These are phyloP conservation scores for Catharus fuscescens DNA, from an alignment of 2,113 vertebrate species.

Conservation along the genomic window DNA sequence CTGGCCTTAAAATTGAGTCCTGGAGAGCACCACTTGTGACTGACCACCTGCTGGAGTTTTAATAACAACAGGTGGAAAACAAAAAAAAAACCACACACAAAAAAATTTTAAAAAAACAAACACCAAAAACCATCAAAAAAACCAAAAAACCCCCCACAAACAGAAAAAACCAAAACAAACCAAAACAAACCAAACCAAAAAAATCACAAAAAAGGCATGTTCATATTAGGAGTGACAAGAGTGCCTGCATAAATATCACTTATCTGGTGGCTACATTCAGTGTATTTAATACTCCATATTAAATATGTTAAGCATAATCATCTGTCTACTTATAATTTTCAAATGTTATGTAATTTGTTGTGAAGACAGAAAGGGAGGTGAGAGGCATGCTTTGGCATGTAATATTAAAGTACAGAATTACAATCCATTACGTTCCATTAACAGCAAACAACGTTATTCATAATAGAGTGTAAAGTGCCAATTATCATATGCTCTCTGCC, in stretches of 20 bases:
- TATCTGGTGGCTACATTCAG: neutral
- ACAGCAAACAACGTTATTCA: neutral
- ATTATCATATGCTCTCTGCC: neutral
- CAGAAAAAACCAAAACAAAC: too few species aligned
- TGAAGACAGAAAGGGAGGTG: neutral
- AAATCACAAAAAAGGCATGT: neutral
- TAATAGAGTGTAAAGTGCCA: slow-evolving; percentile 10
- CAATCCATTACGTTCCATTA: neutral
- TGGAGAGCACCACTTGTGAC: neutral
- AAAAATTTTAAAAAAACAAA: too few species aligned
- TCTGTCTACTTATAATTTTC: neutral
- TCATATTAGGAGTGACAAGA: neutral
- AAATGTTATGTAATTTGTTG: neutral
- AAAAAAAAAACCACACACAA: neutral
- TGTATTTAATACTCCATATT: neutral
- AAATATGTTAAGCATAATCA: neutral
- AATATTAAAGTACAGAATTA: neutral
- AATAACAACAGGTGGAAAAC: neutral
- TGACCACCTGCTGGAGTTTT: neutral
- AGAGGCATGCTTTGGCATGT: neutral
- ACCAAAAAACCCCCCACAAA: too few species aligned
- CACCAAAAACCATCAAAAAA: too few species aligned
- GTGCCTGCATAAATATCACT: neutral
- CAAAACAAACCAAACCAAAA: neutral
- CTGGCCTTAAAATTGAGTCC: neutral